Evolutionary conservation across 2,113 vertebrate genomes (phyloP), one percentile per base, ranked within the genome.

Genomic region (Astatoreochromis straeleni): DNA sequence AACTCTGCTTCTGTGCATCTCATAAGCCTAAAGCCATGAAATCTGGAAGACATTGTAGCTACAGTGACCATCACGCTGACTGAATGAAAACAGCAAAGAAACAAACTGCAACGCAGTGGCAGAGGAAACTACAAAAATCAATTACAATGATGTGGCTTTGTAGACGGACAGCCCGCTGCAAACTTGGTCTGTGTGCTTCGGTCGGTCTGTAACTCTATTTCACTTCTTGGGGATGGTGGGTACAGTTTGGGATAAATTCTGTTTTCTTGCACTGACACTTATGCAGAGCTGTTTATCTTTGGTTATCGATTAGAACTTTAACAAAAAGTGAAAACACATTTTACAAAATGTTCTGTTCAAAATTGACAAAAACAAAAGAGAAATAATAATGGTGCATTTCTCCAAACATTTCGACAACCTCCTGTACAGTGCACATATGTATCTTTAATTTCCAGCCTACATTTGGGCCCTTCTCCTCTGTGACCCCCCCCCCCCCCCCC

Each of bases 161-260:
- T 38, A 38, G 1, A 13, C n/a, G 0, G 33, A 68, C n/a, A n/a
- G 19, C 2, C 13, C 0, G 7, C 57, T 60, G 57, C 14, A 35
- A 12, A 12, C 19, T 1, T 35, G 31, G 1, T 13, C 19, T 65
- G 16, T 19, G 16, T 33, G 29, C 1, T 35, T 5, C 1, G 7
- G 4, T 40, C 5, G 17, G 33, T 5, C 63, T 68, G 17, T 5
- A 40, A 21, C 63, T 68, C 63, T 68, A 1, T 2, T 40, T 40
- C n/a, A 40, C 3, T 24, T 14, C 12, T 40, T 14, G 35, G 19
- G 35, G 19, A 38, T 38, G 33, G 6, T 68, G 19, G 11, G 1
- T 14, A 38, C 9, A 38, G 33, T 65, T 65, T 21, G 4, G 5
- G 9, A 31, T 31, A 57, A 14, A 1, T 9, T 31, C 26, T 31